These are phyloP conservation scores for Philaenus spumarius DNA, from an alignment of 1,140 invertebrate genomes.

Conservation along the genomic window DNA sequence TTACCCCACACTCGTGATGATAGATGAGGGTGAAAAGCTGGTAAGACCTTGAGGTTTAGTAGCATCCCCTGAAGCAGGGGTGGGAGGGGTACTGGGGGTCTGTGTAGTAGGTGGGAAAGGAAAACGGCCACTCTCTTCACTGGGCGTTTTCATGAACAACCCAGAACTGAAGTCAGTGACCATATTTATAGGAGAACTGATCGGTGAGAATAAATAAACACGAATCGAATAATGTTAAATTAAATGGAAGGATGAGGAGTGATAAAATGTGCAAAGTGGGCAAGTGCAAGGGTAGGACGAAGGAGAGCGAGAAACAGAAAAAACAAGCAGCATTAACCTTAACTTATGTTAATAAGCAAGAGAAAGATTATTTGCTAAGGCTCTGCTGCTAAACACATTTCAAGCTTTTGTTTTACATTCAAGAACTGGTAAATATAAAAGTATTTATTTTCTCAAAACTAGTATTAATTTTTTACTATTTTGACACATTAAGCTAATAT, in stretches of 20 bases:
- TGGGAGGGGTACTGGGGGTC: conserved; percentile 29
- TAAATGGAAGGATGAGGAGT: conserved; percentile 7
- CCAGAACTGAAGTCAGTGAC: conserved; percentile 79
- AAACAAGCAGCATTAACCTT: neutral
- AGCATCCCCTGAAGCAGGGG: conserved; percentile 23
- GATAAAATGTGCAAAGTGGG: neutral
- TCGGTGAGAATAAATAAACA: conserved; percentile 10
- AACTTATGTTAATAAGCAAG: too few relatives aligned
- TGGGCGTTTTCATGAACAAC: conserved; percentile 71
- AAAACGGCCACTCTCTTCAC: conserved; percentile 63
- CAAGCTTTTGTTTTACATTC: too few relatives aligned
- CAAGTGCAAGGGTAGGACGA: neutral
- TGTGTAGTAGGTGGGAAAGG: conserved; percentile 41
- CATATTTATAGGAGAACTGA: conserved; percentile 81
- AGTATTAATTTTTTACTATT: too few relatives aligned
- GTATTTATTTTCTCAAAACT: too few relatives aligned
- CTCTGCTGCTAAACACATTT: too few relatives aligned
- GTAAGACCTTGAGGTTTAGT: conserved; percentile 22
- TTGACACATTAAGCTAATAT: too few relatives aligned
- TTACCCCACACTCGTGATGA: conserved; percentile 34
- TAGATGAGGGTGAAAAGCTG: conserved; percentile 32
- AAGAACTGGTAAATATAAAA: too few relatives aligned
- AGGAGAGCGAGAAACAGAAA: neutral
- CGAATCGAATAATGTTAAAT: conserved; percentile 5
- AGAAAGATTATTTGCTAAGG: too few relatives aligned